phyloP scores from a whole-genome alignment of 2,888 invertebrate species.

The Pachydiplax longipennis region DNA sequence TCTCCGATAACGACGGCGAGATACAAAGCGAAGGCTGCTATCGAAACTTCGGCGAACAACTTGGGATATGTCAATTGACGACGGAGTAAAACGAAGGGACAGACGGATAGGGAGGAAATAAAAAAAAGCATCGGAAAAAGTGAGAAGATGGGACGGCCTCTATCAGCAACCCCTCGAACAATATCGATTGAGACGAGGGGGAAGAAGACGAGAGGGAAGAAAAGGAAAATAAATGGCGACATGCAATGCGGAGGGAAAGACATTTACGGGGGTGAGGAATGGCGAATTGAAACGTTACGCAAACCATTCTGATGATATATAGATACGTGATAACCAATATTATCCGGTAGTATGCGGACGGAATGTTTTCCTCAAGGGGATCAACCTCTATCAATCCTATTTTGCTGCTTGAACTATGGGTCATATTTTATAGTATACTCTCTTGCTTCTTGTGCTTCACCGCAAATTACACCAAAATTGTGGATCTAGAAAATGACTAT shows the following conservation, averaged over 20 bases:
- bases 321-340: too few species aligned
- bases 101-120: background rate
- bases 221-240: background rate
- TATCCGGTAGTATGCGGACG: too few species aligned
- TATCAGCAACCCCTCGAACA: background rate
- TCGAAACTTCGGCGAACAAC: background rate
- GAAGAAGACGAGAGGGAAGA: background rate
- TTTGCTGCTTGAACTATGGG: too few species aligned
- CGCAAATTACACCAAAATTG: too few species aligned
- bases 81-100: background rate
- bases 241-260: background rate
- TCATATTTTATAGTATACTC: too few species aligned
- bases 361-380: too few species aligned
- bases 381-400: too few species aligned
- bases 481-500: too few species aligned
- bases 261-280: background rate
- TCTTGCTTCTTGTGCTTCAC: too few species aligned
- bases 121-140: background rate
- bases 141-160: background rate
- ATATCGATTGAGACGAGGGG: background rate
- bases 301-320: too few species aligned
- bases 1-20: too few species aligned
- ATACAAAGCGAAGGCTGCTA: too few species aligned
- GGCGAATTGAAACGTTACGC: background rate
- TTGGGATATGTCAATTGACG: background rate